phyloP scores from a whole-genome alignment of 2,113 vertebrate species.

The Gobio gobio region DNA sequence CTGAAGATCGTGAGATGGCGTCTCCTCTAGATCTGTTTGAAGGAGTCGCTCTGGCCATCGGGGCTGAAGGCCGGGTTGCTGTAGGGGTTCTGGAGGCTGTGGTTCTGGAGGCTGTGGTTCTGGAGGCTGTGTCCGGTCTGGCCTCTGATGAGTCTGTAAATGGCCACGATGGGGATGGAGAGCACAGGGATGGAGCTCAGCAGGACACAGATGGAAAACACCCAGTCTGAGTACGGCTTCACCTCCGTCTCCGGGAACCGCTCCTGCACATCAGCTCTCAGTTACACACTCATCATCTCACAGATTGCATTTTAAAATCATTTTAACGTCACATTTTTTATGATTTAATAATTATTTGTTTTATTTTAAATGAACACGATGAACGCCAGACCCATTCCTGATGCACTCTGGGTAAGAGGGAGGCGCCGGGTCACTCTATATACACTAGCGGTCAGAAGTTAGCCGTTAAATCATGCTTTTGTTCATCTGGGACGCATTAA shows the following conservation, averaged over 20 bases:
- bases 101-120: conserved; percentile 17
- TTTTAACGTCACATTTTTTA: no score
- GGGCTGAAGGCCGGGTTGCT: conserved; percentile 44
- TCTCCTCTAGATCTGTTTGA: no score
- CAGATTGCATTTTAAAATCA: no score
- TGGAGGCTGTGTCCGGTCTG: background rate
- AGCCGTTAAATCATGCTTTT: no score
- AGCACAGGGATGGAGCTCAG: conserved; percentile 73
- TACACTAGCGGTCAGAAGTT: no score
- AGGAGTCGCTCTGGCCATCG: background rate
- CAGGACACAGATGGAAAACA: conserved; percentile 75
- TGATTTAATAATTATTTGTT: no score
- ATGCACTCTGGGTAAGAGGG: conserved; percentile 77
- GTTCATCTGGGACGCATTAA: no score
- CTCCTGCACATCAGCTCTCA: conserved; percentile 63
- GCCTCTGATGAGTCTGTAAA: conserved; percentile 52
- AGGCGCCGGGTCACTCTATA: no score
- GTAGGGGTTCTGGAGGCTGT: conserved; percentile 55
- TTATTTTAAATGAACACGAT: conserved; percentile 82
- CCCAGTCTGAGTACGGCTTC: conserved; percentile 82
- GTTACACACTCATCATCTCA: no score
- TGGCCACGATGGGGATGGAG: conserved; percentile 74
- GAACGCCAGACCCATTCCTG: conserved; percentile 90
- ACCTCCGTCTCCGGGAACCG: conserved; percentile 77
- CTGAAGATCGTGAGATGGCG: background rate